Conservation (phyloP, 2,797 vertebrate genomes). For the Leptatherina wallacei region DNA sequence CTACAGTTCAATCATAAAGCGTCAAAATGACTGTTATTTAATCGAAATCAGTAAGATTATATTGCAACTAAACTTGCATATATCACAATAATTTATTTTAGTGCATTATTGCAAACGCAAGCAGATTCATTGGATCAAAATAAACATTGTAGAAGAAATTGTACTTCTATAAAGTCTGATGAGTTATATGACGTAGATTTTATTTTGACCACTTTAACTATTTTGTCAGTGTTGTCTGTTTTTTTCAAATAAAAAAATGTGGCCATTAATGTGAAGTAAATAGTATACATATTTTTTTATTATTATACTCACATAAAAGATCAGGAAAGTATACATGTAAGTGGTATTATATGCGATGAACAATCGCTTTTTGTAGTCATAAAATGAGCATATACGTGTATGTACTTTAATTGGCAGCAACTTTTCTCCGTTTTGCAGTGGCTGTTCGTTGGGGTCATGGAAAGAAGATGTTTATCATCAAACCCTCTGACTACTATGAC, state of each 20-base stretch:
- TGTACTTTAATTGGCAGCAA: neutral
- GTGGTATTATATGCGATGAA: neutral
- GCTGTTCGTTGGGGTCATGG: constrained; percentile 89
- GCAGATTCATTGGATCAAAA: neutral
- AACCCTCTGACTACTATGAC: constrained; percentile 88
- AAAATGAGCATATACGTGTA: neutral
- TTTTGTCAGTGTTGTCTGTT: neutral
- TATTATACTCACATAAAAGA: neutral
- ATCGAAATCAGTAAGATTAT: neutral
- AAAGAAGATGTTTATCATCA: constrained; percentile 91
- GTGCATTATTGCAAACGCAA: neutral
- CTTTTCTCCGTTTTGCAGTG: constrained; percentile 78
- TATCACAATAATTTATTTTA: neutral
- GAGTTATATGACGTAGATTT: neutral
- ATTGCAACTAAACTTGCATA: neutral
- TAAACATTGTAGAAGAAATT: neutral
- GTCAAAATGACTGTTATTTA: neutral
- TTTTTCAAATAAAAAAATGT: neutral
- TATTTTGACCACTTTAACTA: neutral
- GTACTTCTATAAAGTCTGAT: neutral
- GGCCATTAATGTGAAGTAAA: neutral
- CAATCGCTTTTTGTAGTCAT: neutral
- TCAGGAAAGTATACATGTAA: neutral
- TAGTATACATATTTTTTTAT: too few species aligned
- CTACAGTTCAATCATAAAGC: too few species aligned